phyloP scores from a whole-genome alignment of 2,113 vertebrate genomes.

The Sylvietta virens region DNA sequence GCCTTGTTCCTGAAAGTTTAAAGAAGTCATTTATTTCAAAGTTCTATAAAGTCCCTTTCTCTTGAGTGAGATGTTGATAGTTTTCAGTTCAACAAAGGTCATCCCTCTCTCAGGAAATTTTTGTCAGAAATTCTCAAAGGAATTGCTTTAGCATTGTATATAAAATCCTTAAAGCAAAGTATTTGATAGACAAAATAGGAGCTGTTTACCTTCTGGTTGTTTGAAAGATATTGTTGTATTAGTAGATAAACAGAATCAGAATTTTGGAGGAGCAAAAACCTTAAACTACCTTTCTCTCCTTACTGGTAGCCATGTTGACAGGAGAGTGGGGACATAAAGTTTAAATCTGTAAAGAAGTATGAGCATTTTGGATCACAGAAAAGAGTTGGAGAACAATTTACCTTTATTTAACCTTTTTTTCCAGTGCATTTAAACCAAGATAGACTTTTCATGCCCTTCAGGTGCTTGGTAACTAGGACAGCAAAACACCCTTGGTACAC shows the following conservation, averaged over 20 bases:
- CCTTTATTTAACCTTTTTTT: neutral
- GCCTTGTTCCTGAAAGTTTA: neutral
- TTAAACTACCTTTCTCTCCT: neutral
- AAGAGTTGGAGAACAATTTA: neutral
- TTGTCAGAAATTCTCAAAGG: neutral
- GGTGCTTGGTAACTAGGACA: neutral
- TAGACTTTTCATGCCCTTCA: neutral
- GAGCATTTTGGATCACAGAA: neutral
- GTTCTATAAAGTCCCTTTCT: neutral
- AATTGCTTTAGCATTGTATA: neutral
- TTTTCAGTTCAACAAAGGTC: neutral
- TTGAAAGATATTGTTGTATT: neutral
- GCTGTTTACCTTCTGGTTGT: neutral
- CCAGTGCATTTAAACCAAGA: neutral
- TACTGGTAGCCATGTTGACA: neutral
- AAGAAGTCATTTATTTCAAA: neutral
- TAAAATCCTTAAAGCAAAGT: neutral
- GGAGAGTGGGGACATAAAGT: neutral
- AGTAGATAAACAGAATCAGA: neutral
- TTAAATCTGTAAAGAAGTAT: neutral
- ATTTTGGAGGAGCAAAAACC: neutral
- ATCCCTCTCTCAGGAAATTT: neutral
- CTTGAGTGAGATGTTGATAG: neutral
- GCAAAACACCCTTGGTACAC: neutral
- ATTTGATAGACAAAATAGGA: neutral